These are phyloP conservation scores for Platypus cylindrus DNA, from an alignment of 2,888 invertebrate genomes.

Conservation along the genomic window DNA sequence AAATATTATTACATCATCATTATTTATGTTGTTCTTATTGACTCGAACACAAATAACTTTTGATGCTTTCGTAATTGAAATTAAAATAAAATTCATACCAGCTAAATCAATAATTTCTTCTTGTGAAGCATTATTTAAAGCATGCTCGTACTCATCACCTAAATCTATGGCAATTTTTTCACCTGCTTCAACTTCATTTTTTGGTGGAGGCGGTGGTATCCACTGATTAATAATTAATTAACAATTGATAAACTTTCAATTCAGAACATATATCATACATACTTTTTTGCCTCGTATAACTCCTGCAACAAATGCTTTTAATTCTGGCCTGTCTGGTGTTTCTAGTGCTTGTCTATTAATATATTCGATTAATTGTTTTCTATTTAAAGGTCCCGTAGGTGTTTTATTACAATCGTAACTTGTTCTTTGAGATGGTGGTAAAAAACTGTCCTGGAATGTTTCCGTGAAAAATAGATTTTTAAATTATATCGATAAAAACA, in stretches of 20 bases:
- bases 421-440: constrained; percentile 92
- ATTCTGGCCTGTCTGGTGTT: constrained; percentile 93
- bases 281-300: constrained; percentile 85
- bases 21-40: no score
- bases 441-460: constrained; percentile 82
- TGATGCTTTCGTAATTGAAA: no score
- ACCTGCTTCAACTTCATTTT: constrained; percentile 65
- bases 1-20: no score
- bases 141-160: constrained; percentile 87
- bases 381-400: constrained; percentile 89
- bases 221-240: constrained; percentile 58
- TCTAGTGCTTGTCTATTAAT: constrained; percentile 97
- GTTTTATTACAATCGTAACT: constrained; percentile 92
- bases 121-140: constrained; percentile 77
- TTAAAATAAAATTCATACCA: no score
- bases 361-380: constrained; percentile 90
- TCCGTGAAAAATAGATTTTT: no score
- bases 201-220: constrained; percentile 64
- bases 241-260: no score
- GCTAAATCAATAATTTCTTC: constrained; percentile 98
- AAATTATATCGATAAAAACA: no score
- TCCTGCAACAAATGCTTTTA: constrained; percentile 86
- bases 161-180: constrained; percentile 89
- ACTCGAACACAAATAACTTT: no score
- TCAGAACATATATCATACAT: constrained; percentile 18